A percentile compares a stretch with the other conserved stretches of the same genome.
Conservation (phyloP, 1,140 invertebrate genomes). For the Dendrolimus punctatus region DNA sequence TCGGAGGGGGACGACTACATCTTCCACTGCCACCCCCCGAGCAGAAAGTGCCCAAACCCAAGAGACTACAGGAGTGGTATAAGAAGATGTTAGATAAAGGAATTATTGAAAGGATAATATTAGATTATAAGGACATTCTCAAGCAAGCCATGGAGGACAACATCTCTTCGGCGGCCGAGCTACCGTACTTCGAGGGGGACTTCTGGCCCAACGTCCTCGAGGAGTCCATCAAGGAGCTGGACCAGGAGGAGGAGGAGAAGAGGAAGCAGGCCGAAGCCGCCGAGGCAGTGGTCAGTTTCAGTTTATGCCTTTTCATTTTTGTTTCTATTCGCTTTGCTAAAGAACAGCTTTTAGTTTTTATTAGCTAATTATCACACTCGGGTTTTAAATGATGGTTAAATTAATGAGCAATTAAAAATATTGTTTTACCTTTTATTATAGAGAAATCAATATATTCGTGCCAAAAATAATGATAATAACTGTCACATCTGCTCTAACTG, state of each 20-base stretch:
- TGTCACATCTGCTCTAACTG: no score
- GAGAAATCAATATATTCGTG: no score
- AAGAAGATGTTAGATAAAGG: conserved; percentile 99
- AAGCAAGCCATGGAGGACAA: conserved; percentile 99
- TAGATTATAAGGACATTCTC: conserved; percentile 99
- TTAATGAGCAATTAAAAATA: no score
- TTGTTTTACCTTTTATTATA: no score
- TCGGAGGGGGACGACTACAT: conserved; percentile 99
- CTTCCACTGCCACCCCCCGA: conserved; percentile 99
- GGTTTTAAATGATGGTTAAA: no score
- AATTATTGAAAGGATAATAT: conserved; percentile 97
- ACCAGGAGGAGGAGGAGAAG: conserved; percentile 98
- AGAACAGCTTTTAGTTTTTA: no score
- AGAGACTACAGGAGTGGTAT: conserved; percentile 99
- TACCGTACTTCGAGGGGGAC: conserved; percentile 99
- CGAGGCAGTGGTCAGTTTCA: conserved; percentile 85
- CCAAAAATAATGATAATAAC: no score
- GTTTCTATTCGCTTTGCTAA: no score
- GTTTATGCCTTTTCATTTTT: no score
- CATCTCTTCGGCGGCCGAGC: conserved; percentile 93
- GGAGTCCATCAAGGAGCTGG: conserved; percentile 98
- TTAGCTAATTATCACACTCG: no score
- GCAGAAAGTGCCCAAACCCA: conserved; percentile 99
- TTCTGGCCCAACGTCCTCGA: conserved; percentile 99
- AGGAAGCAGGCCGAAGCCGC: conserved; percentile 94